A percentile compares a stretch with the other conserved stretches of the same genome.
phyloP scores from a whole-genome alignment of 2,113 vertebrate species.

The Grus americana region DNA sequence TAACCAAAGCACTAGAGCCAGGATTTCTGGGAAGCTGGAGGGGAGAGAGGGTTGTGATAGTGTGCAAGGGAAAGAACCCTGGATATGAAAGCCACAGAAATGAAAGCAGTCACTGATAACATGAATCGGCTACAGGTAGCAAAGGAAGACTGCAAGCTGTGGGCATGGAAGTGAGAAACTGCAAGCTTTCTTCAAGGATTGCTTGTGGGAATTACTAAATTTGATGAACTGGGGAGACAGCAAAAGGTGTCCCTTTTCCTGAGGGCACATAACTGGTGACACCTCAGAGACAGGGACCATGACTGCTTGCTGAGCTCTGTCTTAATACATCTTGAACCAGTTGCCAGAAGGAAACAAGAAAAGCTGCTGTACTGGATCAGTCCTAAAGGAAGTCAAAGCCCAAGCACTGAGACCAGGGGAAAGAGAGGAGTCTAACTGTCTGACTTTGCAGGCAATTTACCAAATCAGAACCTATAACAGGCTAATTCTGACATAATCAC shows the following conservation, averaged over 20 bases:
- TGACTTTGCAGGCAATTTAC: background rate
- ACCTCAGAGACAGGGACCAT: background rate
- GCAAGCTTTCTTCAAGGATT: background rate
- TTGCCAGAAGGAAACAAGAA: background rate
- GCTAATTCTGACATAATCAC: background rate
- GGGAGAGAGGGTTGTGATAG: background rate
- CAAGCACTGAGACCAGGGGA: background rate
- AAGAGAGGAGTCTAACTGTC: background rate
- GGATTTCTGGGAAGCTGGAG: background rate
- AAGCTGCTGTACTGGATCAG: background rate
- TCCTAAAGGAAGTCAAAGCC: background rate
- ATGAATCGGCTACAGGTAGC: background rate
- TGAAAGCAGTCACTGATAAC: background rate
- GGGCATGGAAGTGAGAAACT: background rate
- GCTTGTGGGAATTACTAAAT: background rate
- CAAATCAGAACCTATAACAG: background rate
- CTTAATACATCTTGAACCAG: background rate
- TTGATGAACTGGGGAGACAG: background rate
- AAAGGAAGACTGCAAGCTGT: background rate
- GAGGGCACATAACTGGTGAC: background rate
- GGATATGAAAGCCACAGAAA: background rate
- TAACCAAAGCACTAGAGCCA: background rate
- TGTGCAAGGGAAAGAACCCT: background rate
- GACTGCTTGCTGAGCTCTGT: background rate
- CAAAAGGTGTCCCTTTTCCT: background rate